Evolutionary conservation across 2,797 vertebrate genomes (phyloP), one percentile per base, ranked within the genome.

Genomic region (Ataeniobius toweri): DNA sequence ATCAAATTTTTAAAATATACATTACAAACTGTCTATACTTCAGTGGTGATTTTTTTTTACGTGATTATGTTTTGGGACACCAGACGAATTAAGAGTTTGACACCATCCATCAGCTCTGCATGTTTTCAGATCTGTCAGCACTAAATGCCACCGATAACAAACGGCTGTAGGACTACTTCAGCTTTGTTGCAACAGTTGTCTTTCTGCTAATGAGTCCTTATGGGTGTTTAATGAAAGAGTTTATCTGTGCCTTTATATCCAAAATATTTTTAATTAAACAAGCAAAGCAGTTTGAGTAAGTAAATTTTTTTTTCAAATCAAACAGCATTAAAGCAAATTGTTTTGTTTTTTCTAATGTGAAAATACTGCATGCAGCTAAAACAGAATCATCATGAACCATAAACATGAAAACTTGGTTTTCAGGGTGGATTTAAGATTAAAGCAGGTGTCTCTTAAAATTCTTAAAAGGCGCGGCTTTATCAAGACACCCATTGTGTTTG

Each of bases 71-170:
- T 65, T 65, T 65, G 18, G 4, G 20, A 22, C 31, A 41, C 8
- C 63, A 65, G 28, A 31, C 26, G 31, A 71, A 50, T 51, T 28
- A 20, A 71, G n/a, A 28, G 26, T 50, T 48, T 51, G 46, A 71
- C 31, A 72, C 44, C 68, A 78, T 85, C 63, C 71, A 85, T 85
- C 77, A 89, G 50, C 88, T 84, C 48, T 75, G 88, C 71, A 68
- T 78, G 59, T 50, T 50, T 48, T 79, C 71, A 0, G 74, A 85
- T 55, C 81, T 89, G 71, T 87, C 89, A 68, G 46, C 76, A 41
- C 88, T 78, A 55, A 91, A 90, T 36, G 74, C 73, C 58, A 86
- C 63, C 69, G 79, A 89, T 82, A 91, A 84, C 80, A 89, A 86
- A 81, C 78, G 73, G 80, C 81, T 92, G 70, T 87, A 73, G 68